Base-by-base conservation (phyloP, 2,113 vertebrate genomes). In the Sylvia atricapilla region DNA sequence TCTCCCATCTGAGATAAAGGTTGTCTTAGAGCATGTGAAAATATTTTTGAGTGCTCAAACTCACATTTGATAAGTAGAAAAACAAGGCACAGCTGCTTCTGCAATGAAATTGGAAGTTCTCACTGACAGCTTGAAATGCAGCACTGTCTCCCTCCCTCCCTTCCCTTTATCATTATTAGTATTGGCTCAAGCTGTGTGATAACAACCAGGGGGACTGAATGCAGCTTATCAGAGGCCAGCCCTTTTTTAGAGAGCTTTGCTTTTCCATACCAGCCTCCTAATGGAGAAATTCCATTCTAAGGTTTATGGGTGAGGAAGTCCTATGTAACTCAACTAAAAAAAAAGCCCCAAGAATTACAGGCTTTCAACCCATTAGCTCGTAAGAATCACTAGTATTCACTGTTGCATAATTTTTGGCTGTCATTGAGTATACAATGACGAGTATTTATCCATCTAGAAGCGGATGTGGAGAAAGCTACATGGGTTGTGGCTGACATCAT, bases 121-220 rank as follows among this genome's bases (percentile, higher is more conserved):
- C 37, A 31, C 46, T n/a, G 50, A 19, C 53, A 50, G 72, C 55
- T 47, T 63, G 55, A 80, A 62, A 59, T 1, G 23, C 52, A 77
- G 76, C 1, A 10, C 53, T 76, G n/a, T 31, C 18, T 60, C 47
- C 16, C 27, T 47, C 27, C 28, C 28, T 58, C 33, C n/a, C 21
- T 67, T 67, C 30, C 10, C 53, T 21, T 7, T 10, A 5, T 21
- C 0, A 0, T 41, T 73, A 55, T 6, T 39, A 24, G 43, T 15
- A 55, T 35, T 41, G 70, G 37, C 56, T 67, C 46, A 16, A 55
- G 67, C 81, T 87, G n/a, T 43, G 53, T 72, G n/a, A 37, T 70
- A 75, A 10, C 33, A 52, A 58, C 18, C 15, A 20, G 10, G 35
- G 31, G 52, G 14, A 41, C 25, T 35, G 17, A 60, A 60, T 28